phyloP scores from a whole-genome alignment of 2,888 invertebrate species.

The Melinaea menophilus region DNA sequence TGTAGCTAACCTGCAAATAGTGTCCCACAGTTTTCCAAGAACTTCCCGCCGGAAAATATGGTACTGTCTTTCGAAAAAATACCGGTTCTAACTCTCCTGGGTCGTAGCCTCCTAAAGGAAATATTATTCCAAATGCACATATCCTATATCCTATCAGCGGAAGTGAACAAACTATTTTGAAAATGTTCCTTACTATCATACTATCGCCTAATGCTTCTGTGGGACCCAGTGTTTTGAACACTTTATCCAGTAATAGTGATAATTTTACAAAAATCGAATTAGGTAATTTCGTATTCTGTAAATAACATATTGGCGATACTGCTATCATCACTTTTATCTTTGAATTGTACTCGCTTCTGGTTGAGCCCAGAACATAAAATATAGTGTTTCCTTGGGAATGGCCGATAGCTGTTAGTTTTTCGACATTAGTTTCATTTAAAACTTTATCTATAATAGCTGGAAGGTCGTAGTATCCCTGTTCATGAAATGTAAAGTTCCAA shows the following conservation, averaged over 20 bases:
- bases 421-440: slow-evolving; percentile 61
- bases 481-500: slow-evolving; percentile 80
- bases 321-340: slow-evolving; percentile 75
- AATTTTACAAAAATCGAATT: slow-evolving; percentile 9
- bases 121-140: slow-evolving; percentile 22
- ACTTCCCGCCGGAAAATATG: slow-evolving; percentile 42
- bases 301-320: slow-evolving; percentile 48
- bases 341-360: slow-evolving; percentile 76
- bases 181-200: background rate
- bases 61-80: slow-evolving; percentile 30
- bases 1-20: slow-evolving; percentile 37
- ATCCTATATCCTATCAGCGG: slow-evolving; percentile 20
- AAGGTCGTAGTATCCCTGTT: slow-evolving; percentile 83
- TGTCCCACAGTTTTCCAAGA: slow-evolving; percentile 45
- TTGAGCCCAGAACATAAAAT: slow-evolving; percentile 75
- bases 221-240: slow-evolving; percentile 17
- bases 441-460: slow-evolving; percentile 78
- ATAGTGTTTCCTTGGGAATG: slow-evolving; percentile 83
- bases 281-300: slow-evolving; percentile 33
- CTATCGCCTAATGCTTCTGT: slow-evolving; percentile 28
- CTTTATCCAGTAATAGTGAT: slow-evolving; percentile 15
- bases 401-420: slow-evolving; percentile 81
- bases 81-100: slow-evolving; percentile 31
- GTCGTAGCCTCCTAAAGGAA: slow-evolving; percentile 30
- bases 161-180: slow-evolving; percentile 21